Base-by-base conservation (phyloP, 2,113 vertebrate species). In the Cephalopterus ornatus region DNA sequence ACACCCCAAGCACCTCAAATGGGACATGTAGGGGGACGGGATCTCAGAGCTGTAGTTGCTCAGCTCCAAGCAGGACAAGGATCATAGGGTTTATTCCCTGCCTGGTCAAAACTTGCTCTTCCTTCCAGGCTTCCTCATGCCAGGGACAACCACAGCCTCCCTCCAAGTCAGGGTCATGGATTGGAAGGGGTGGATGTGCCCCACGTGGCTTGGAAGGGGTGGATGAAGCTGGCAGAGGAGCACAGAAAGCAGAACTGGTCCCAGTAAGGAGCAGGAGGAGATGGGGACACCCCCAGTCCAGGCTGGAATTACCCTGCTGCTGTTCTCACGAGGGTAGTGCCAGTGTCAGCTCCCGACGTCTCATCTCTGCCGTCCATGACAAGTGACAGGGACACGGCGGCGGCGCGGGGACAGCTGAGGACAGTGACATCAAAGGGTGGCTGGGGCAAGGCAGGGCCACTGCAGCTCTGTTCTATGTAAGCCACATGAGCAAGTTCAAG, bases 291-390 rank as follows among this genome's bases (percentile, higher is more conserved):
- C 3, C 44, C 65, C 30, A 65, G 0, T 3, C 13, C 33, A 26
- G 63, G 55, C 74, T 59, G 70, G 44, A 65, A 22, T 8, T 28
- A 27, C 30, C 26, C 85, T 3, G 7, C 32, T 63, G 52, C 77
- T 0, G 1, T 15, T 65, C 28, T 65, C 50, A 23, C 1, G 3
- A 72, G 42, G 37, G 37, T 32, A 39, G 59, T 62, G 50, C 28
- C 3, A 8, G 15, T 27, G 46, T 21, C 94, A 87, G 39, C 73
- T 65, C 80, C 87, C 0, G 0, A 18, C 0, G 0, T 2, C 62
- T 58, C 72, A 17, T 2, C 80, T 72, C 94, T 19, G 53, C 3
- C 2, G 53, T 4, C 61, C 42, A 37, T 2, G 47, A 11, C 49
- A 30, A 79, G 46, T 0, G 4, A 50, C 90, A 72, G 87, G 83